Base-by-base conservation (phyloP, 2,113 vertebrate genomes). In the Channa maculata region DNA sequence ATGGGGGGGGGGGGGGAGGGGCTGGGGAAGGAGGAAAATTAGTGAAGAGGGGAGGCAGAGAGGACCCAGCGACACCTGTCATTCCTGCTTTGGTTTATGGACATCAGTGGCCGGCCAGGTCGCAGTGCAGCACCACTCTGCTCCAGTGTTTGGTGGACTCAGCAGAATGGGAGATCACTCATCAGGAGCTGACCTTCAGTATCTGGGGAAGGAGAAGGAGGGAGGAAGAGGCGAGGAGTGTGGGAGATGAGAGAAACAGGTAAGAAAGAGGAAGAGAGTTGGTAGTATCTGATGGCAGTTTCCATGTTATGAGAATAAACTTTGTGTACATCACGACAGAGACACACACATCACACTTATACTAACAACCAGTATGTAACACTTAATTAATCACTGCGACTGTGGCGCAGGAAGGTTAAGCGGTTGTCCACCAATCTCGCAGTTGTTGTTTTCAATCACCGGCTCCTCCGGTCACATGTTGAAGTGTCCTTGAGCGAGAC, bases 61-160 rank as follows among this genome's bases (percentile, higher is more conserved):
- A 45, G 64, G 33, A 69, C 50, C 53, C 34, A 79, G 63, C 80
- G 93, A 95, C 94, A 95, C 93, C 93, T 95, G 95, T 94, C 95
- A 95, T 87, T 93, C 92, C 89, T 57, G 51, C 90, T 95, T 96
- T 95, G 82, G 78, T 90, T 93, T 94, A 95, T 91, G 89, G 92
- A 94, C 77, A 72, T 95, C 94, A 93, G 83, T 73, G 71, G 79
- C 49, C 54, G 48, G 83, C 80, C 82, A 13, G 91, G 86, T 91
- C 83, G 69, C 78, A 80, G 67, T 64, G 38, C 77, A 73, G 79
- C 38, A 11, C 64, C 43, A 34, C 81, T 83, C 59, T 79, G 61
- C 61, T 83, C 14, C 6, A 12, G 33, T 37, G 44, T 91, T 88
- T 83, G 80, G 80, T 86, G 82, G 89, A 91, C 90, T 94, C 89